Evolutionary conservation across 2,888 invertebrate genomes (phyloP).

Genomic region (Troides aeacus): DNA sequence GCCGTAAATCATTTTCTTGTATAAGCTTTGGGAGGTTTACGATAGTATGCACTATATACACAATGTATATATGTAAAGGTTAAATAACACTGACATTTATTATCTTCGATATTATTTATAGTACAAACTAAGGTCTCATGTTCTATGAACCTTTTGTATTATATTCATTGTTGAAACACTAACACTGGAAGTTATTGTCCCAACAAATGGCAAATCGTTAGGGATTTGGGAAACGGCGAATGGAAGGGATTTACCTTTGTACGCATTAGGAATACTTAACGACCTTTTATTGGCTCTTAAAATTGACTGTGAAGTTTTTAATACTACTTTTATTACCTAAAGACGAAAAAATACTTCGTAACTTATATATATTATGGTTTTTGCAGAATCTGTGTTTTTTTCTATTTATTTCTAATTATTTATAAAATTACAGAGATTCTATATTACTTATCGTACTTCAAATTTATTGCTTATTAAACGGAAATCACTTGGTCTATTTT

Average conservation of each 20-base stretch:
- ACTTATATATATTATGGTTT: neutral
- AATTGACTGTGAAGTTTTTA: slow-evolving; percentile 2
- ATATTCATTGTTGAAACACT: slow-evolving; percentile 13
- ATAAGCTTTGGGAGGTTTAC: neutral
- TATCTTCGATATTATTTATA: neutral
- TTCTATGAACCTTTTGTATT: slow-evolving; percentile 12
- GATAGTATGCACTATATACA: neutral
- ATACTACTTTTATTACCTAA: neutral
- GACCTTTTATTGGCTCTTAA: slow-evolving; percentile 6
- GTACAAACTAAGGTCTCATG: neutral
- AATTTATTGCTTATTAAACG: neutral
- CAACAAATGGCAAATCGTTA: slow-evolving; percentile 24
- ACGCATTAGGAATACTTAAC: slow-evolving; percentile 13
- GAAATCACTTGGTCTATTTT: neutral
- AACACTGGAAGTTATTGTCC: slow-evolving; percentile 12
- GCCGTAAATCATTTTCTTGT: too few species aligned
- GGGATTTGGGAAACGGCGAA: slow-evolving; percentile 14
- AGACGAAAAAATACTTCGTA: neutral
- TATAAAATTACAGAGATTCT: neutral
- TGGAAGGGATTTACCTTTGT: slow-evolving; percentile 9
- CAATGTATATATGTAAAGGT: too few species aligned
- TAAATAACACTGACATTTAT: too few species aligned
- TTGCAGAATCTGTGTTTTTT: neutral
- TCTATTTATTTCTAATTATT: neutral
- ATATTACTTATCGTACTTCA: neutral